phyloP scores from a whole-genome alignment of 2,113 vertebrate species.

The Menura novaehollandiae region DNA sequence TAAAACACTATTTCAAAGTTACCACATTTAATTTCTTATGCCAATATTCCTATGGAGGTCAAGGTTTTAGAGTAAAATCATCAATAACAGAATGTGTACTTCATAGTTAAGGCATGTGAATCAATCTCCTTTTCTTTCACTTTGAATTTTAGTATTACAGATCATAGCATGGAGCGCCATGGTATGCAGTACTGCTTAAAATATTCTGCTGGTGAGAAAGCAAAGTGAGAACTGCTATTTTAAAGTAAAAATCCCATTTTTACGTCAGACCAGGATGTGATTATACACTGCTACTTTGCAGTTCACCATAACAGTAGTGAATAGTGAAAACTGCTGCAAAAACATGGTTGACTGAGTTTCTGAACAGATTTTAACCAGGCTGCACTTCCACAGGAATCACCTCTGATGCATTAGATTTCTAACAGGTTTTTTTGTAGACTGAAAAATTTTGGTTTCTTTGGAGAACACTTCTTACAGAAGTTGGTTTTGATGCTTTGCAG shows the following conservation, averaged over 20 bases:
- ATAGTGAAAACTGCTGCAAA: not conserved
- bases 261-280: constrained; percentile 17
- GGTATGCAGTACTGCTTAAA: not conserved
- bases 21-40: not conserved
- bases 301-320: not conserved
- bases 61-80: not conserved
- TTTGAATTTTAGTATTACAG: not conserved
- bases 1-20: not conserved
- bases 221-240: constrained; percentile 1
- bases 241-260: constrained; percentile 1
- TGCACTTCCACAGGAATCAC: not conserved
- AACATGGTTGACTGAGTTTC: not conserved
- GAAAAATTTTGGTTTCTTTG: not conserved
- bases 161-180: not conserved
- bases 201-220: constrained; percentile 6
- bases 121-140: not conserved
- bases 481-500: not conserved
- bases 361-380: not conserved
- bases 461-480: not conserved
- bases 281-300: not conserved
- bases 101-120: not conserved
- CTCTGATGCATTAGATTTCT: not conserved
- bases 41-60: not conserved
- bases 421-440: not conserved
- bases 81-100: not conserved